phyloP scores from a whole-genome alignment of 1,140 invertebrate genomes.

The Dufourea novaeangliae region DNA sequence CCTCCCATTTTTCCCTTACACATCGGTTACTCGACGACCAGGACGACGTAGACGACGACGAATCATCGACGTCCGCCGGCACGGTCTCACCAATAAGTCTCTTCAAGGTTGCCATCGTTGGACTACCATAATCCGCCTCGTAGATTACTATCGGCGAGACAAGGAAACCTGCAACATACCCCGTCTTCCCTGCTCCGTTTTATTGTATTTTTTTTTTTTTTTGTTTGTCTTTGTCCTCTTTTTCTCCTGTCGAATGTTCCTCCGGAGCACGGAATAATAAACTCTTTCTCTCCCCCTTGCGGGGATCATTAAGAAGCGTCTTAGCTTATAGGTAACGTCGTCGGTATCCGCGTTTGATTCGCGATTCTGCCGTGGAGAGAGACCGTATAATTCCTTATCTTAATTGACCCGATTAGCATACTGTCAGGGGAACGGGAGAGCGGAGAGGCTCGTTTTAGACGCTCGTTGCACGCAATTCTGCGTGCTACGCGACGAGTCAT shows the following conservation, averaged over 20 bases:
- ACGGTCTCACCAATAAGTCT: constrained; percentile 33
- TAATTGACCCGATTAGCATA: constrained; percentile 55
- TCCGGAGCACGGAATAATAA: constrained; percentile 31
- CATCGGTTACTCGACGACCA: neutral
- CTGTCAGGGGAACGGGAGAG: constrained; percentile 3
- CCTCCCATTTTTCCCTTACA: neutral
- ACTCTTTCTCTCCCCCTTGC: neutral
- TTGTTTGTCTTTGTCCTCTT: too few species aligned
- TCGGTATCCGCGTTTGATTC: constrained; percentile 42
- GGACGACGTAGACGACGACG: constrained; percentile 7
- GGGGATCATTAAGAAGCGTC: constrained; percentile 36
- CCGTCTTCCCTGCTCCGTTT: constrained; percentile 22
- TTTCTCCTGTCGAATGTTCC: neutral
- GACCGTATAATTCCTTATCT: constrained; percentile 48
- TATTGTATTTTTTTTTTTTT: constrained; percentile 15
- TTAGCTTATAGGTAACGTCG: constrained; percentile 11
- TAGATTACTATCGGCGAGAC: constrained; percentile 63
- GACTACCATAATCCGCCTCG: constrained; percentile 64
- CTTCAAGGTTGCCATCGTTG: constrained; percentile 58
- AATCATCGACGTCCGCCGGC: constrained; percentile 38
- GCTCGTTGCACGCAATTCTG: constrained; percentile 40
- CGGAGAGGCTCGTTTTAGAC: constrained; percentile 4
- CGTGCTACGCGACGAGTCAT: neutral
- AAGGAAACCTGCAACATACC: constrained; percentile 60
- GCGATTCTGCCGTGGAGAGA: constrained; percentile 41